These are phyloP conservation scores for Morelia viridis DNA, from an alignment of 2,797 vertebrate genomes.

Conservation along the genomic window DNA sequence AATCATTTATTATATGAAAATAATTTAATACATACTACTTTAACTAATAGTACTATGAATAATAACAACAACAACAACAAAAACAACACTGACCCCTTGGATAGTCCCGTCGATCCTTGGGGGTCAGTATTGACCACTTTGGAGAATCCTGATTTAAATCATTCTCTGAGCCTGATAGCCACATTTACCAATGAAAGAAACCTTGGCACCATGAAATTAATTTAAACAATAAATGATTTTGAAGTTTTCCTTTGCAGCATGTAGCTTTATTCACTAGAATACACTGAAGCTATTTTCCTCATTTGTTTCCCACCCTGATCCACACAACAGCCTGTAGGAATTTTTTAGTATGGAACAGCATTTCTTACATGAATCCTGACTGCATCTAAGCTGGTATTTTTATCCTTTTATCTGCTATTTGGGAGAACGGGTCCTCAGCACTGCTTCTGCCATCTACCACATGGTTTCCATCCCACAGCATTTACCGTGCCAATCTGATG, in stretches of 20 bases:
- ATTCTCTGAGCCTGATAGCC: not conserved
- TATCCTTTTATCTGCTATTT: no score
- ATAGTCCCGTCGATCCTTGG: not conserved
- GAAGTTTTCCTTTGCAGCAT: not conserved
- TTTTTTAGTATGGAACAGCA: not conserved
- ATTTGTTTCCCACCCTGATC: not conserved
- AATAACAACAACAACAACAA: not conserved
- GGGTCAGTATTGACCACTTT: not conserved
- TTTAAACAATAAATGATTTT: not conserved
- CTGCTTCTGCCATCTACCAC: not conserved
- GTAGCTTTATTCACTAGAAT: not conserved
- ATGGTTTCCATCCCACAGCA: rapidly evolving
- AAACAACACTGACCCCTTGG: no score
- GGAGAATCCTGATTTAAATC: not conserved
- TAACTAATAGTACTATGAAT: not conserved
- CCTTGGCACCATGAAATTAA: not conserved
- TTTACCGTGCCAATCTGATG: conserved; percentile 88
- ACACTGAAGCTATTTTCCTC: not conserved
- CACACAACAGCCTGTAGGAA: not conserved
- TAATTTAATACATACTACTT: not conserved
- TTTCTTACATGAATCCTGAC: not conserved
- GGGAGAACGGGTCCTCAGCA: not conserved
- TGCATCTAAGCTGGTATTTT: not conserved
- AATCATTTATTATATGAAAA: not conserved
- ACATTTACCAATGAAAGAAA: not conserved